A percentile compares a stretch with the other conserved stretches of the same genome.
Evolutionary conservation across 1,140 invertebrate species (phyloP).

Genomic region (Amyelois transitella): DNA sequence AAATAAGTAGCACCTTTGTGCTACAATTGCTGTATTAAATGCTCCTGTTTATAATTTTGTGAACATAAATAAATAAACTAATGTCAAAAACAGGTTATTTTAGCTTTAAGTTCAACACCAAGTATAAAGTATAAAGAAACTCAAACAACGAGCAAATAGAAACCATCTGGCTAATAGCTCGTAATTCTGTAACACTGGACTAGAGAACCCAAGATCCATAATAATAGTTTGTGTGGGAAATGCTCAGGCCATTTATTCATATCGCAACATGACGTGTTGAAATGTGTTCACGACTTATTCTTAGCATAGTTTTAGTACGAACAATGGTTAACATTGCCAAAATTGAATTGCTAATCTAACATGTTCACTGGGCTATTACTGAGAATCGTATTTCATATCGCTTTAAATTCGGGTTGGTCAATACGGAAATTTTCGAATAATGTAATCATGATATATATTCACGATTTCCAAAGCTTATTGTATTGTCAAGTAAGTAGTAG

Average conservation of each 20-base stretch:
- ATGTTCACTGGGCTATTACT: background rate
- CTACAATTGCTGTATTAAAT: too few relatives aligned
- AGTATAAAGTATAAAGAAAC: background rate
- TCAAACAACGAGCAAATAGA: background rate
- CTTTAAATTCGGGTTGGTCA: background rate
- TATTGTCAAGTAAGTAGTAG: too few relatives aligned
- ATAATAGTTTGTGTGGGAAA: slow-evolving; percentile 46
- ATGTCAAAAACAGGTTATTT: too few relatives aligned
- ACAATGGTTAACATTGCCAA: background rate
- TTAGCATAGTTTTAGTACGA: background rate
- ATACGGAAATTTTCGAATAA: too few relatives aligned
- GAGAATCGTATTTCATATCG: background rate
- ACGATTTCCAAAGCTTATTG: too few relatives aligned
- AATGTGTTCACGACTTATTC: slow-evolving; percentile 16
- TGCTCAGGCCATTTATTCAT: slow-evolving; percentile 19
- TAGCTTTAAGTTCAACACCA: too few relatives aligned
- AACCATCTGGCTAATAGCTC: slow-evolving; percentile 7
- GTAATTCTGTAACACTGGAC: slow-evolving; percentile 21
- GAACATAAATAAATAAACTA: too few relatives aligned
- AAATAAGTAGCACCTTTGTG: too few relatives aligned
- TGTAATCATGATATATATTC: too few relatives aligned
- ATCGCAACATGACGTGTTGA: slow-evolving; percentile 33
- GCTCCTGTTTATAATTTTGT: too few relatives aligned
- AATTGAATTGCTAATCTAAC: background rate
- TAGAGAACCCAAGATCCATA: slow-evolving; percentile 28